Evolutionary conservation across 2,113 vertebrate species (phyloP), one percentile per base, ranked within the genome.

Genomic region (Jacana jacana): DNA sequence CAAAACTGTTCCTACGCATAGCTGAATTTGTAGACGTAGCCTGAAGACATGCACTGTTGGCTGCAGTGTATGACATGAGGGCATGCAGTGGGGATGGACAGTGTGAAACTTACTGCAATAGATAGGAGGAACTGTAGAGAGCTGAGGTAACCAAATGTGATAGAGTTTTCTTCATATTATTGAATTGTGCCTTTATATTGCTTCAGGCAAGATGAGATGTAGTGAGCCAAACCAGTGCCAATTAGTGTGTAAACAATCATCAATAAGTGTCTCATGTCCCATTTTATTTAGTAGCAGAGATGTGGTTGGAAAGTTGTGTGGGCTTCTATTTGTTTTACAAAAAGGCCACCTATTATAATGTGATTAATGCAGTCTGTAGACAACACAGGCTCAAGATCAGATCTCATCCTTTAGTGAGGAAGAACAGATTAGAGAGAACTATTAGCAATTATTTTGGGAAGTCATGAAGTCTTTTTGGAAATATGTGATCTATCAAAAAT

Each of bases 1-100:
- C 58, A 42, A 68, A 33, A 35, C 33, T 37, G 17, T 15, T 71
- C 33, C 44, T 64, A 33, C 3, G 0, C 0, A 0, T 17, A 42
- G 10, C n/a, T 65, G n/a, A 37, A 64, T 80, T 69, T 80, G 40
- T 28, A 84, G 37, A 28, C 6, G 17, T 35, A 57, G 9, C 7
- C 35, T 60, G 69, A 88, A 84, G 12, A 70, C 54, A 30, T 2
- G 18, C 14, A 23, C 25, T 39, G 11, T 44, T 57, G 28, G 20
- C 28, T 61, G 8, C 9, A 55, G 33, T 44, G 12, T 66, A 51
- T 40, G 33, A 60, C 6, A 6, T 33, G 17, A 54, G 35, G n/a
- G 15, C 60, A 25, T 35, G 15, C 22, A 49, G 48, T 44, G 27
- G 28, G 6, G 10, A 66, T n/a, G 20, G 35, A 15, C 55, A 65